These are phyloP conservation scores for Halcyon badia DNA, from an alignment of 2,797 vertebrate genomes.

Conservation along the genomic window DNA sequence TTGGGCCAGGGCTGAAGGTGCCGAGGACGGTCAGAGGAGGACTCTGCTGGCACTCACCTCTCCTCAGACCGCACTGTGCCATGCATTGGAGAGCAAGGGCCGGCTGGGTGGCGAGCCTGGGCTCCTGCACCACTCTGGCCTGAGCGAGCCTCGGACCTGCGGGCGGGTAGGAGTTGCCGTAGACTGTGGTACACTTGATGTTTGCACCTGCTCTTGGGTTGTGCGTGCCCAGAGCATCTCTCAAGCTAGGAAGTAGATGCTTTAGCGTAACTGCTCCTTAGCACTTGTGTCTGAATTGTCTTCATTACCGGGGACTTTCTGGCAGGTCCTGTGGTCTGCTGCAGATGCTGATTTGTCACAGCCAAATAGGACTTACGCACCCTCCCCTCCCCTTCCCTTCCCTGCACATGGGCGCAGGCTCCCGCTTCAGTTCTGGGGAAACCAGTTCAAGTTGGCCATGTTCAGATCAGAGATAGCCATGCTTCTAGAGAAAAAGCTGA, in stretches of 20 bases:
- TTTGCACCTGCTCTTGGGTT: background rate
- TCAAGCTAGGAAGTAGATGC: background rate
- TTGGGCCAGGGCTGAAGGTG: background rate
- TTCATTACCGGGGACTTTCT: slow-evolving; percentile 10
- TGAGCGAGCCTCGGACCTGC: background rate
- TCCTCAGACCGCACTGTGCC: accelerated
- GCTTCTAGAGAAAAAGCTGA: background rate
- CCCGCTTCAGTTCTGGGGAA: background rate
- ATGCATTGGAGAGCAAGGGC: accelerated
- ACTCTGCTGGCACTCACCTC: background rate
- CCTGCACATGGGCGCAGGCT: accelerated
- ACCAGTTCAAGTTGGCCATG: background rate
- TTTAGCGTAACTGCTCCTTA: background rate
- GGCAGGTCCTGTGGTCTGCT: slow-evolving; percentile 27
- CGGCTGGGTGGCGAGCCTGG: background rate
- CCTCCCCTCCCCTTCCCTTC: background rate
- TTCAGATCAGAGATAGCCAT: background rate
- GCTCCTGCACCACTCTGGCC: accelerated
- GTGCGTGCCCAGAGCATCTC: background rate
- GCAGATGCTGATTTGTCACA: background rate
- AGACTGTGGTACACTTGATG: background rate
- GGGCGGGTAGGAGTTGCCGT: background rate
- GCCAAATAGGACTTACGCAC: background rate
- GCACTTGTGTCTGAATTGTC: background rate
- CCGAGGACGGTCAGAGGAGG: accelerated